Evolutionary conservation across 2,113 vertebrate genomes (phyloP).

Genomic region (Poicephalus gulielmi): DNA sequence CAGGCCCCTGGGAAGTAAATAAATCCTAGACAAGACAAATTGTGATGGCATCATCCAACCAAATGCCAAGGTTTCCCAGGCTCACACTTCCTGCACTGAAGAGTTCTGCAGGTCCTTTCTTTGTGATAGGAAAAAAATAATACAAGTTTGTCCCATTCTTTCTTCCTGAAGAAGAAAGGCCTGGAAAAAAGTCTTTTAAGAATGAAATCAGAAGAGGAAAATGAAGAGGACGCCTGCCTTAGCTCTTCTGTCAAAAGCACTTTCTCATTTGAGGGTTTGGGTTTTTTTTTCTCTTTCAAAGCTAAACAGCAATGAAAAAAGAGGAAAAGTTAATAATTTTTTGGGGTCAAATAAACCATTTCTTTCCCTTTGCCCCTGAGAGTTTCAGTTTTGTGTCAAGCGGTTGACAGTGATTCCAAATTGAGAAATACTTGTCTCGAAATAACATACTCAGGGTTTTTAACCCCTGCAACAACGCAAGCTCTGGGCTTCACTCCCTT

Average conservation of each 20-base stretch:
- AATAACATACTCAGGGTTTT: neutral
- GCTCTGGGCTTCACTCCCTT: neutral
- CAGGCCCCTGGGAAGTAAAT: neutral
- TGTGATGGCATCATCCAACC: neutral
- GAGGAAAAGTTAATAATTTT: neutral
- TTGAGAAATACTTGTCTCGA: neutral
- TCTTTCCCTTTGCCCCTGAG: neutral
- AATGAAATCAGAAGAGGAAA: neutral
- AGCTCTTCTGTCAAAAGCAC: neutral
- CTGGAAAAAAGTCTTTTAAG: neutral
- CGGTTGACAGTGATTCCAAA: neutral
- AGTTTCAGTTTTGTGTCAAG: neutral
- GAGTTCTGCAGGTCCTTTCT: neutral
- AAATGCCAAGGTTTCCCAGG: neutral
- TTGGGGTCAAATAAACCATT: neutral
- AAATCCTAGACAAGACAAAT: neutral
- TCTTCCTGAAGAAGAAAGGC: neutral
- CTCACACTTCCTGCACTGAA: neutral
- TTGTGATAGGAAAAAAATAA: neutral
- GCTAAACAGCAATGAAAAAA: neutral
- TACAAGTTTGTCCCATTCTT: neutral
- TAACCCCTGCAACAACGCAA: neutral
- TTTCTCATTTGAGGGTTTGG: neutral
- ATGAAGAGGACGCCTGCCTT: neutral
- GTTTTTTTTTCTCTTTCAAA: neutral